phyloP scores from a whole-genome alignment of 1,140 invertebrate species.

The Lamellibrachia luymesi region DNA sequence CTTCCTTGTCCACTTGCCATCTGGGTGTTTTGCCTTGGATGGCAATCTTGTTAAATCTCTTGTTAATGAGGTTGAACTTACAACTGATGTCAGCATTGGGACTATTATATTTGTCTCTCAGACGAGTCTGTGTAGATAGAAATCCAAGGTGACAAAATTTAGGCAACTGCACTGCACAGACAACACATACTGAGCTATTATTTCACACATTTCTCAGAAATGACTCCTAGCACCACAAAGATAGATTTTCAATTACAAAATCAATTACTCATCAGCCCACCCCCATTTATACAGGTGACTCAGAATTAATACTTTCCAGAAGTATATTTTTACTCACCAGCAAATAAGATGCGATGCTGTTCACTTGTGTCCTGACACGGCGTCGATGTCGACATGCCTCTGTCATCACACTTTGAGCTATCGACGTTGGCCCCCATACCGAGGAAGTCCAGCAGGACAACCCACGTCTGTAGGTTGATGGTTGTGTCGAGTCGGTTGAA shows the following conservation, averaged over 20 bases:
- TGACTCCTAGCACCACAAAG: background rate
- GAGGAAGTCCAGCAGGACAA: conserved; percentile 89
- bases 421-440: conserved; percentile 54
- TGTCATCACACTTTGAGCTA: conserved; percentile 6
- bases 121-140: too few relatives aligned
- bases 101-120: background rate
- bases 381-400: background rate
- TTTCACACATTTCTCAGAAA: background rate
- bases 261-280: background rate
- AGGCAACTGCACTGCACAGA: too few relatives aligned
- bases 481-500: conserved; percentile 89
- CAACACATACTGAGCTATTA: too few relatives aligned
- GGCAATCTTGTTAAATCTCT: too few relatives aligned
- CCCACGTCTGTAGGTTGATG: conserved; percentile 89
- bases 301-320: background rate
- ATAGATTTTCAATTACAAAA: background rate
- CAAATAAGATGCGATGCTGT: background rate
- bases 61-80: background rate
- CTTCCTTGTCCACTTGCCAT: too few relatives aligned
- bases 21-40: too few relatives aligned
- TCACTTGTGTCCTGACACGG: background rate
- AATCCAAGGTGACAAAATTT: too few relatives aligned
- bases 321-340: background rate
- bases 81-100: background rate
- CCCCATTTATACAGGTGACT: background rate